Evolutionary conservation across 2,113 vertebrate genomes (phyloP), one percentile per base, ranked within the genome.

Genomic region (Azemiops feae): DNA sequence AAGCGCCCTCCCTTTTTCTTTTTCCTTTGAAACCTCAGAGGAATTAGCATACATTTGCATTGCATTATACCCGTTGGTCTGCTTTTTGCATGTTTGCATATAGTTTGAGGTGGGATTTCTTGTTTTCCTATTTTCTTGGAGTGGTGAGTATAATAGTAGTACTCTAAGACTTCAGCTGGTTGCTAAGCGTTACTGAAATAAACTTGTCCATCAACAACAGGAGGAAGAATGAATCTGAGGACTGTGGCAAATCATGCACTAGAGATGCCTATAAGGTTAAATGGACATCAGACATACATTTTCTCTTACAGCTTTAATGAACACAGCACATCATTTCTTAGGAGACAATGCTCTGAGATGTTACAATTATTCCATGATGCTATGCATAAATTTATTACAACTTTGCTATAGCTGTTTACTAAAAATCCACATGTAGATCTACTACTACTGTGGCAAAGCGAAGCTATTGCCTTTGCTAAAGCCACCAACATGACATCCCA

Each of bases 11-110:
- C 64, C 18, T 81, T 89, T 55, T 50, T 27, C 23, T 34, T 57
- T 69, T 27, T n/a, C 12, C 81, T 30, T n/a, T 54, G 23, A 92
- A 57, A 57, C 27, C 23, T 18, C 55, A 20, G 47, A 93, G n/a
- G 92, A 93, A 93, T 93, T 87, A 90, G 55, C 88, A 93, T 93
- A 60, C 14, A 93, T 93, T 93, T 90, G 88, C 88, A 93, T 87
- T 86, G 55, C 88, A 93, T 93, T 93, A 90, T 89, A 30, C n/a
- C 30, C 16, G 10, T 11, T 89, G 53, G 69, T 85, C 43, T 90
- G 88, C 6, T 54, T 86, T 89, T 89, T 92, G 88, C 43, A 39
- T 43, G 53, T 58, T 53, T 90, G 88, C 88, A 53, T 90, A n/a
- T 52, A 86, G 43, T 53, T 57, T 93, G 54, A 89, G 55, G 88